phyloP scores from a whole-genome alignment of 1,140 invertebrate species.

The Triops cancriformis region DNA sequence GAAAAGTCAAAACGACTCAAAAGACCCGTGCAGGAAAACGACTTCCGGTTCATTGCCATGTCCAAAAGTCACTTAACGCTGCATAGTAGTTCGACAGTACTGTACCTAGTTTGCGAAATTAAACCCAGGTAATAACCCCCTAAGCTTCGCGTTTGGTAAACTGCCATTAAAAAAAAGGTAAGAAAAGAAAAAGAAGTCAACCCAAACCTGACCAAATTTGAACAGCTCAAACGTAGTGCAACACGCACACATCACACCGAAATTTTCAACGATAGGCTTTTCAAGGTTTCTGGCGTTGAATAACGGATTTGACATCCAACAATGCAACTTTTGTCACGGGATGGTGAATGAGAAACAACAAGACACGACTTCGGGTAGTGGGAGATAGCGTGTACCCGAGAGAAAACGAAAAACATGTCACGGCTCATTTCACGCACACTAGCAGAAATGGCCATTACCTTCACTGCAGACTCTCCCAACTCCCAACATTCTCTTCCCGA shows the following conservation, averaged over 20 bases:
- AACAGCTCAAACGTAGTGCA: not conserved
- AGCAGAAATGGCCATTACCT: not conserved
- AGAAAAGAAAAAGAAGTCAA: not conserved
- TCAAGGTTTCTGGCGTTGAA: not conserved
- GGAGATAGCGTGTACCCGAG: not conserved
- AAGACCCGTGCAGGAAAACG: not conserved
- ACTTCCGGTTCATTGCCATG: constrained; percentile 13
- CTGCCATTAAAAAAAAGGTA: not conserved
- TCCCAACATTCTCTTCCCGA: not conserved
- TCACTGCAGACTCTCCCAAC: not conserved
- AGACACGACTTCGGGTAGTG: not conserved
- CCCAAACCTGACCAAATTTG: not conserved
- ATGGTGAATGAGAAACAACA: constrained; percentile 3
- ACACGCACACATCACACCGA: not conserved
- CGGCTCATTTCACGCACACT: constrained; percentile 1
- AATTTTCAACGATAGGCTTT: not conserved
- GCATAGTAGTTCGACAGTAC: not conserved
- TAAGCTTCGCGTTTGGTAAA: not conserved
- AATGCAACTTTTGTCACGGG: not conserved
- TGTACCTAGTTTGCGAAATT: not conserved
- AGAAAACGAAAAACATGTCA: not conserved
- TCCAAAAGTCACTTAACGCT: not conserved
- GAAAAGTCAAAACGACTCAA: not conserved
- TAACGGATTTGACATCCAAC: not conserved
- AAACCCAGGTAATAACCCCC: not conserved